A percentile compares a stretch with the other conserved stretches of the same genome.
Conservation (phyloP, 2,113 vertebrate genomes). For the Cavia aperea region DNA sequence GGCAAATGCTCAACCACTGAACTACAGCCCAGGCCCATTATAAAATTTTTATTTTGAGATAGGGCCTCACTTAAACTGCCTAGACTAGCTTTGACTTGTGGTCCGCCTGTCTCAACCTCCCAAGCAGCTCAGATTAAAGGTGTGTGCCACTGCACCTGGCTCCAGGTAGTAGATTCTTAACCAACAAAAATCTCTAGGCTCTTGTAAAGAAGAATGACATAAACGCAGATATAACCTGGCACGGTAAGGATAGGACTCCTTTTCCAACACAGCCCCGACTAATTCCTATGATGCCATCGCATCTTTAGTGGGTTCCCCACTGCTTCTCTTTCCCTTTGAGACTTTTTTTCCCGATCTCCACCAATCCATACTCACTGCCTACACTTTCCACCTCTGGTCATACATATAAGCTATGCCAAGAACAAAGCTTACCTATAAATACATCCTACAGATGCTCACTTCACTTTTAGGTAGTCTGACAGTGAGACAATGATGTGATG, state of each 20-base stretch:
- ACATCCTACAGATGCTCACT: slow-evolving; percentile 3
- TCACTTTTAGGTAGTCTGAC: not conserved
- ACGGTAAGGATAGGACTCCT: not conserved
- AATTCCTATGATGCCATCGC: not conserved
- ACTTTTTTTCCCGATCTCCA: not conserved
- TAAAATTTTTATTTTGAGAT: not conserved
- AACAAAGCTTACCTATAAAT: slow-evolving; percentile 15
- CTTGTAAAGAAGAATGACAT: slow-evolving; percentile 8
- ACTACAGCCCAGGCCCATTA: not conserved
- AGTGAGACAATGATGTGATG: not conserved
- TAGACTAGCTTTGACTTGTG: not conserved
- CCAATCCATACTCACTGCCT: not conserved
- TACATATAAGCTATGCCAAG: not conserved
- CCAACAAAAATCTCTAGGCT: not conserved
- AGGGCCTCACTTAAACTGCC: not conserved
- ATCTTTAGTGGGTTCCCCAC: not conserved
- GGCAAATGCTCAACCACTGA: not conserved
- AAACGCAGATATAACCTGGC: not conserved
- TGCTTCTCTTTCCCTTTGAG: not conserved
- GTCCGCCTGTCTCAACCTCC: not conserved
- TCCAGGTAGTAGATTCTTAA: not conserved
- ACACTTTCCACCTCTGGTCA: not conserved
- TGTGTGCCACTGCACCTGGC: not conserved
- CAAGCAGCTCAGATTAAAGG: not conserved
- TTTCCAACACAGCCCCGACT: not conserved